These are phyloP conservation scores for Labeo calbasu DNA, from an alignment of 2,797 vertebrate genomes.

Conservation along the genomic window DNA sequence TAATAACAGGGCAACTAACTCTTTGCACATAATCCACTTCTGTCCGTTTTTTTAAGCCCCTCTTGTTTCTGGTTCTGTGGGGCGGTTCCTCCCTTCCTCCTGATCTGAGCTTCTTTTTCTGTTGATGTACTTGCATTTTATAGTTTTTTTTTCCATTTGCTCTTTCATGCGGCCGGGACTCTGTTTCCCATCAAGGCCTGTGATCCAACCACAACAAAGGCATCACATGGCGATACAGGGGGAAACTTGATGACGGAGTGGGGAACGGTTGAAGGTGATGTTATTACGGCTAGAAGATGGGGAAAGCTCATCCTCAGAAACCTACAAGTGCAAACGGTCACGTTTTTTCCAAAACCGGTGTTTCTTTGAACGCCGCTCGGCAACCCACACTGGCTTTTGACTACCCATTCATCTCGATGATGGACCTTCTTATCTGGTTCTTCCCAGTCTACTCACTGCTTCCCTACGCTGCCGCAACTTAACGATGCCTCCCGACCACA, in stretches of 20 bases:
- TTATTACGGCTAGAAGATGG: slow-evolving; percentile 16
- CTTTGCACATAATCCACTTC: slow-evolving; percentile 63
- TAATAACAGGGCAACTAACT: slow-evolving; percentile 80
- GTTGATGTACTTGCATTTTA: slow-evolving; percentile 75
- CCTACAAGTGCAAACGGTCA: slow-evolving; percentile 40
- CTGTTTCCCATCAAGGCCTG: slow-evolving; percentile 79
- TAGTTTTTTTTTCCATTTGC: slow-evolving; percentile 54
- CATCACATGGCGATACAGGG: slow-evolving; percentile 68
- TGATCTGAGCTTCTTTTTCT: slow-evolving; percentile 76
- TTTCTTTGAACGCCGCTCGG: slow-evolving; percentile 33
- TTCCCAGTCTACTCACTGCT: slow-evolving; percentile 34
- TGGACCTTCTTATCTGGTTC: slow-evolving; percentile 57
- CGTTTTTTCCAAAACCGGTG: slow-evolving; percentile 15
- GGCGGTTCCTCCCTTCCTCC: slow-evolving; percentile 45
- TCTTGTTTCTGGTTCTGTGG: slow-evolving; percentile 50
- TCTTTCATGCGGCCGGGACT: slow-evolving; percentile 75
- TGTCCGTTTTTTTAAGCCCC: slow-evolving; percentile 42
- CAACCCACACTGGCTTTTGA: slow-evolving; percentile 64
- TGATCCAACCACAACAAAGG: slow-evolving; percentile 81
- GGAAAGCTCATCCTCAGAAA: slow-evolving; percentile 34
- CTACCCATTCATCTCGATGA: slow-evolving; percentile 69
- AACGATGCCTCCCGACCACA: slow-evolving; percentile 72
- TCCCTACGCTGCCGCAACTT: slow-evolving; percentile 65
- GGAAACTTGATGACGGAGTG: slow-evolving; percentile 66
- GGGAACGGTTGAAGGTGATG: slow-evolving; percentile 16